A percentile compares a stretch with the other conserved stretches of the same genome.
These are phyloP conservation scores for Diuraphis noxia DNA, from an alignment of 1,140 invertebrate genomes.

Conservation along the genomic window DNA sequence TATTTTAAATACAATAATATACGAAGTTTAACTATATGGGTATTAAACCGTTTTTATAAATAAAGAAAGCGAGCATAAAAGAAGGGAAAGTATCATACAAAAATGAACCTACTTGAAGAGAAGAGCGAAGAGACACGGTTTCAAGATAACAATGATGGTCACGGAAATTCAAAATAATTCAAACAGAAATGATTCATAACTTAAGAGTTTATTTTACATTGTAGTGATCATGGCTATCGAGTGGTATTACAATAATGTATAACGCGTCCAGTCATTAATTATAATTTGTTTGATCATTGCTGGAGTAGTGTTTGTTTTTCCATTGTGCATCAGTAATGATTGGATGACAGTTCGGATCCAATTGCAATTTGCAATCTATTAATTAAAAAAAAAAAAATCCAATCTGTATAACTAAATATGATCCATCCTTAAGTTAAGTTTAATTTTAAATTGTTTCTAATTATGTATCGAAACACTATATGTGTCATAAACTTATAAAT, in stretches of 20 bases:
- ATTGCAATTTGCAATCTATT: no score
- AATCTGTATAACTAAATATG: no score
- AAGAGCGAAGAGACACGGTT: background rate
- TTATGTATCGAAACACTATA: no score
- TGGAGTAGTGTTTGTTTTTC: background rate
- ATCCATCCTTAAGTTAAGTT: no score
- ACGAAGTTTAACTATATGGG: background rate
- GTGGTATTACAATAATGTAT: background rate
- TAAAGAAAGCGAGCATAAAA: background rate
- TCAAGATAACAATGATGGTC: background rate
- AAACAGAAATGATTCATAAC: background rate
- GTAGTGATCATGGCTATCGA: background rate
- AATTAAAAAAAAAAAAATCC: no score
- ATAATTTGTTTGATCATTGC: background rate
- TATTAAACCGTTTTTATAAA: background rate
- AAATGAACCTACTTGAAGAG: background rate
- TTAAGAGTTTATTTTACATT: background rate
- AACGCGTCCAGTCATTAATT: background rate
- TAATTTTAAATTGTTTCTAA: no score
- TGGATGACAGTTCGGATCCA: no score
- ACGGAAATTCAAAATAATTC: background rate
- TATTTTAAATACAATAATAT: background rate
- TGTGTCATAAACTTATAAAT: no score
- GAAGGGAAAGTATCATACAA: constrained; percentile 16
- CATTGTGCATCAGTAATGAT: background rate